These are phyloP conservation scores for Pachymerium ferrugineum DNA, from an alignment of 2,888 invertebrate genomes.

Conservation along the genomic window DNA sequence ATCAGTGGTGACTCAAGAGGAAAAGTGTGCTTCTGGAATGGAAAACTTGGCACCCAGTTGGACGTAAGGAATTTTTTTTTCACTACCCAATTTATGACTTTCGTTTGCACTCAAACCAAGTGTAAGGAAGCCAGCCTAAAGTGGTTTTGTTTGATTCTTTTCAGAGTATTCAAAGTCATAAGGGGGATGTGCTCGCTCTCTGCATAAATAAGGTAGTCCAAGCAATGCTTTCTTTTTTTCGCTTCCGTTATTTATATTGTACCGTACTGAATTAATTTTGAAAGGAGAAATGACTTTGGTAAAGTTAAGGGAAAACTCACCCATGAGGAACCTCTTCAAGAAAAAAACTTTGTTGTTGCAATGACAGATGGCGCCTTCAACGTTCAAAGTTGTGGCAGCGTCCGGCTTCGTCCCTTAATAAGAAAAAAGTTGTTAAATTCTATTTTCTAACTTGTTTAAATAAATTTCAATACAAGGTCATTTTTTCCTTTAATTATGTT, in stretches of 20 bases:
- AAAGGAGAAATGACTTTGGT: conserved; percentile 60
- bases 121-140: background rate
- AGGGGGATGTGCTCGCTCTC: conserved; percentile 71
- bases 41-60: conserved; percentile 67
- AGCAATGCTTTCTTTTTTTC: background rate
- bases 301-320: conserved; percentile 32
- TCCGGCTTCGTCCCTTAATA: too few species aligned
- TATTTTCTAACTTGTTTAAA: background rate
- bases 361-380: background rate
- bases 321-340: too few species aligned
- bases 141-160: conserved; percentile 36
- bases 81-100: conserved; percentile 7
- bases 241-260: background rate
- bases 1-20: conserved; percentile 85
- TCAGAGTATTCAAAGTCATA: conserved; percentile 63
- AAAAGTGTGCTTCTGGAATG: conserved; percentile 81
- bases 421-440: too few species aligned
- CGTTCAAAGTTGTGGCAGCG: too few species aligned
- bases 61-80: conserved; percentile 53
- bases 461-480: background rate
- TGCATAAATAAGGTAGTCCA: conserved; percentile 54
- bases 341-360: background rate
- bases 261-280: conserved; percentile 6
- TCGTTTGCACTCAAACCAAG: conserved; percentile 2
- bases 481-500: too few species aligned